Evolutionary conservation across 2,888 invertebrate species (phyloP).

Genomic region (Drosophila neotestacea): DNA sequence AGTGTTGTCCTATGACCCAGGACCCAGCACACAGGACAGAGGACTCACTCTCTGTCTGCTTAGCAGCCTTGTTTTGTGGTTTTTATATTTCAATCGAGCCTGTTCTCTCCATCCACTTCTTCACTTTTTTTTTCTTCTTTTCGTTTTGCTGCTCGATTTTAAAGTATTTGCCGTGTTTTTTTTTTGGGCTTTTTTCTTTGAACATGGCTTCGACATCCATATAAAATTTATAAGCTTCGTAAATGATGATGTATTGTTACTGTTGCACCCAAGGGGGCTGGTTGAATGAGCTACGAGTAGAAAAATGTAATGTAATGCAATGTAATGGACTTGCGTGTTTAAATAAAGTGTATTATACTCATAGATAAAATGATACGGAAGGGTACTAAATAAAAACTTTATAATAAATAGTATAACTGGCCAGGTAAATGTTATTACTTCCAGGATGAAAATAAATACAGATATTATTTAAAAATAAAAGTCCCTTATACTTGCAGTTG

Average conservation of each 20-base stretch:
- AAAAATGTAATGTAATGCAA: conserved; percentile 11
- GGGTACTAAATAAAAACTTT: neutral
- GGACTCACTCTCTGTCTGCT: conserved; percentile 15
- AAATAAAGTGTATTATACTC: conserved; percentile 17
- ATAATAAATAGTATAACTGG: neutral
- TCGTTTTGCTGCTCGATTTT: conserved; percentile 27
- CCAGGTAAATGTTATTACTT: neutral
- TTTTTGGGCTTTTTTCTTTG: conserved; percentile 14
- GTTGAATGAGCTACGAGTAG: neutral
- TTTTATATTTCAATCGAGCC: conserved; percentile 72
- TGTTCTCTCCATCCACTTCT: conserved; percentile 18
- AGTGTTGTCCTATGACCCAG: conserved; percentile 66
- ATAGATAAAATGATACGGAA: neutral
- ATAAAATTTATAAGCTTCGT: conserved; percentile 56
- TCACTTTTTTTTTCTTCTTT: neutral
- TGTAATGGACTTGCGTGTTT: conserved; percentile 36
- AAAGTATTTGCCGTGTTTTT: conserved; percentile 41
- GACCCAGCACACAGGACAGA: conserved; percentile 13
- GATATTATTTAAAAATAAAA: too few relatives aligned
- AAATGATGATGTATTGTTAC: conserved; percentile 72
- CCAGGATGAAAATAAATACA: too few relatives aligned
- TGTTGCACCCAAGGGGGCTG: conserved; percentile 36
- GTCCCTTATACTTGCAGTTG: too few relatives aligned
- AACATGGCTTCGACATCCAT: conserved; percentile 22
- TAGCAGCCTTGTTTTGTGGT: conserved; percentile 56